phyloP scores from a whole-genome alignment of 2,888 invertebrate species.

The Syritta pipiens region DNA sequence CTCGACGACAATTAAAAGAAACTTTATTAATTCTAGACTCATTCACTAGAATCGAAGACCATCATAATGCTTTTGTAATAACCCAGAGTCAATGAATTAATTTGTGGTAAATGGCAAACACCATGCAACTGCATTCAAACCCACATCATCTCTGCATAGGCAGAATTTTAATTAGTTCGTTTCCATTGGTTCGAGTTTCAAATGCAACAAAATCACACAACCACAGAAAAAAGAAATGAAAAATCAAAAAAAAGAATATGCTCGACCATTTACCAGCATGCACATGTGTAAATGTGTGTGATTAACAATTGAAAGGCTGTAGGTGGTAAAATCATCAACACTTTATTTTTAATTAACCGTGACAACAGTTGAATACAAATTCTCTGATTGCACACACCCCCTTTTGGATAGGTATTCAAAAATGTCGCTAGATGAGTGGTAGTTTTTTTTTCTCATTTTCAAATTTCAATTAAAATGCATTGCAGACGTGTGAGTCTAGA shows the following conservation, averaged over 20 bases:
- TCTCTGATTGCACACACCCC: conserved; percentile 26
- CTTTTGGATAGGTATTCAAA: conserved; percentile 10
- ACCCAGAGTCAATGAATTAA: neutral
- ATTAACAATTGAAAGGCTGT: neutral
- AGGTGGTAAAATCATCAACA: conserved; percentile 36
- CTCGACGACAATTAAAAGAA: too few species aligned
- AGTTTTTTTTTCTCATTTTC: too few species aligned
- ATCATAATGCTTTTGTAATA: too few species aligned
- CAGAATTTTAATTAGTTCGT: conserved; percentile 18
- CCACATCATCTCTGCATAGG: neutral
- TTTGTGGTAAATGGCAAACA: neutral
- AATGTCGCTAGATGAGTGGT: conserved; percentile 12
- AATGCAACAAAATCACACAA: too few species aligned
- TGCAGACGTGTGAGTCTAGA: too few species aligned
- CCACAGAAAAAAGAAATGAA: too few species aligned
- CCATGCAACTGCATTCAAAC: conserved; percentile 1
- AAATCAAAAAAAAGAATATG: too few species aligned
- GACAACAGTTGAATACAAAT: conserved; percentile 48
- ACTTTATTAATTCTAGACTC: too few species aligned
- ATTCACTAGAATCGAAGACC: too few species aligned
- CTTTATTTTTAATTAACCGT: conserved; percentile 51
- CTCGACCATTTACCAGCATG: conserved; percentile 6
- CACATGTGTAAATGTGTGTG: conserved; percentile 20
- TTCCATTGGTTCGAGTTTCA: conserved; percentile 7
- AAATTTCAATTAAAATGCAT: too few species aligned